phyloP scores from a whole-genome alignment of 2,888 invertebrate genomes.

The Galerucella nymphaeae region DNA sequence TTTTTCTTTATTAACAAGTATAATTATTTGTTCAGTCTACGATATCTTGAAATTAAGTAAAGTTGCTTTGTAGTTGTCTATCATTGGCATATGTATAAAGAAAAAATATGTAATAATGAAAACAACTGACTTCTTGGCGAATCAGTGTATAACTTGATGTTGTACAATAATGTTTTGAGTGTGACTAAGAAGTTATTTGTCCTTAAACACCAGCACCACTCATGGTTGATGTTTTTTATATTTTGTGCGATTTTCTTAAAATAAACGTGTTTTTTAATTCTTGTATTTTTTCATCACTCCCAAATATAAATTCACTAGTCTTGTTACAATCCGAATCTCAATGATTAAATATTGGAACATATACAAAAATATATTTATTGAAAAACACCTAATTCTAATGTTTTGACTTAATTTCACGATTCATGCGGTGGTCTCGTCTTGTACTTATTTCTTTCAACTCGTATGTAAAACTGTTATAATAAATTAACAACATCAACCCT shows the following conservation, averaged over 20 bases:
- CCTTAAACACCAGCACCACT: conserved; percentile 4
- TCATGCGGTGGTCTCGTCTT: too few species aligned
- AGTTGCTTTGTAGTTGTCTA: conserved; percentile 5
- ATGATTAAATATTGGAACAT: too few species aligned
- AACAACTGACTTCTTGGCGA: conserved; percentile 5
- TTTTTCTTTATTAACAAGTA: neutral
- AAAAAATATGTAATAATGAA: conserved; percentile 1
- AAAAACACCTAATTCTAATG: too few species aligned
- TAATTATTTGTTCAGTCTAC: neutral
- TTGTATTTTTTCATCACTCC: neutral
- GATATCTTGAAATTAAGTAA: neutral
- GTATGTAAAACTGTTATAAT: too few species aligned
- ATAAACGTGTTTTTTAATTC: conserved; percentile 10
- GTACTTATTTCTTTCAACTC: too few species aligned
- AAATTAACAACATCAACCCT: too few species aligned
- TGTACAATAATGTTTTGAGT: conserved; percentile 6
- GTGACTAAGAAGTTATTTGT: conserved; percentile 10
- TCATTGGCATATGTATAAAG: conserved; percentile 3
- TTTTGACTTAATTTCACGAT: too few species aligned
- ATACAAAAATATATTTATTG: too few species aligned
- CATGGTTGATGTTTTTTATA: conserved; percentile 8
- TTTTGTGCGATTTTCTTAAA: conserved; percentile 11
- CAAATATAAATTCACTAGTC: too few species aligned
- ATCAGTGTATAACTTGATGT: conserved; percentile 6
- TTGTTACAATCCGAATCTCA: too few species aligned